Evolutionary conservation across 2,797 vertebrate species (phyloP), one percentile per base, ranked within the genome.

Genomic region (Nannoperca obscura): DNA sequence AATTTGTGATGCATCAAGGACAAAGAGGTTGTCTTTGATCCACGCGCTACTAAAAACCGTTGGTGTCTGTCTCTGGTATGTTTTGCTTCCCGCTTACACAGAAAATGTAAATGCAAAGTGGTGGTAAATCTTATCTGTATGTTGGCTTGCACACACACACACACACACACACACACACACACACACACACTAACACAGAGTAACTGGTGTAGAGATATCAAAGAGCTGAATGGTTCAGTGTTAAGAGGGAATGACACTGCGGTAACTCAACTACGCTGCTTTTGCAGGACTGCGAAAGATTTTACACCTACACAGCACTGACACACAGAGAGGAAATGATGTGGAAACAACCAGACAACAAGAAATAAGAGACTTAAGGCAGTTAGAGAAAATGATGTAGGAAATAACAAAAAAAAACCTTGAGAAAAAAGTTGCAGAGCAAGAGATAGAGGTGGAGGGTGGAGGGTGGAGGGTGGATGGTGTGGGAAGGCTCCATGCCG

Each of bases 401-500:
- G 4, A 68, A 55, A 60, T 24, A 0, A 32, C 1, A 22, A 24
- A 14, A 12, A 44, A 7, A 44, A 7, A 47, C 11, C 4, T 4
- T 11, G 30, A 34, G 22, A 47, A 22, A 19, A 44, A 10, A 44
- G 30, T 30, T 27, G 30, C 11, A 32, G 61, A 42, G 65, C 0
- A 42, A 47, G 36, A 67, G 69, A 52, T 38, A 38, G 24, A 67
- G 59, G n/a, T 65, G 52, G 69, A 65, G 38, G 60, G 76, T 27
- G 24, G 24, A 27, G 24, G 24, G 24, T 27, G n/a, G n/a, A n/a
- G n/a, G 59, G n/a, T 65, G 52, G 69, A 65, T 34, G 60, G 76
- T 82, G 65, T 91, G 88, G 83, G 88, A 90, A 90, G 40, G 50
- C 85, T 78, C 54, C 84, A 90, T 86, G 78, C 79, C 68, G 0